Conservation (phyloP, 2,797 vertebrate species). For the Pelochelys cantorii region DNA sequence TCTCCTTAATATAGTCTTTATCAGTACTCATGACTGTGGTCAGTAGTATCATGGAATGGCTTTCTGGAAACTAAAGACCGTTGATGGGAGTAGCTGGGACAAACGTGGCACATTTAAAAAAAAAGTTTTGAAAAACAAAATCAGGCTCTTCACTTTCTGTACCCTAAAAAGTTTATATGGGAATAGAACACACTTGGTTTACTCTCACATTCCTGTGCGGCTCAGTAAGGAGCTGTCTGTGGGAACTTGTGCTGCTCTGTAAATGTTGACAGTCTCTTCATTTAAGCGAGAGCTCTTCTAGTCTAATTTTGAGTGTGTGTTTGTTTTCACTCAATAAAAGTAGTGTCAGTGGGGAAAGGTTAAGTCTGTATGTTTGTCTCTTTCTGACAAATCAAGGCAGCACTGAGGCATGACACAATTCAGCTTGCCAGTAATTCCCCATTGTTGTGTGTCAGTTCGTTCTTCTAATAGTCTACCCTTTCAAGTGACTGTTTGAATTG, state of each 20-base stretch:
- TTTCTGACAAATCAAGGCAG: accelerated
- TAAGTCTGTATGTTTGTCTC: neutral
- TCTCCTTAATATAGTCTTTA: neutral
- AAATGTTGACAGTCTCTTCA: conserved; percentile 67
- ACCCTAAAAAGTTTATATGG: conserved; percentile 34
- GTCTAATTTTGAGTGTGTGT: conserved; percentile 51
- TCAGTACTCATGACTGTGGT: neutral
- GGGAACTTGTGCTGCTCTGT: conserved; percentile 17
- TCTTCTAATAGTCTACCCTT: neutral
- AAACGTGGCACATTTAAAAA: neutral
- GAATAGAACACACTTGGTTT: conserved; percentile 27
- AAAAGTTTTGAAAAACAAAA: conserved; percentile 5
- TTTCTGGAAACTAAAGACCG: conserved; percentile 23
- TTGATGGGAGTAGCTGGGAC: conserved; percentile 32
- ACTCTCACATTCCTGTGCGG: conserved; percentile 45
- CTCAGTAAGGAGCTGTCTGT: conserved; percentile 11
- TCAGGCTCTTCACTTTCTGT: conserved; percentile 18
- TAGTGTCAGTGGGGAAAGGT: conserved; percentile 36
- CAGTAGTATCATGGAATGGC: neutral
- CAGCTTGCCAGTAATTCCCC: neutral
- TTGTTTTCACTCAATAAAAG: conserved; percentile 40
- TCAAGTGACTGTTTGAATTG: neutral
- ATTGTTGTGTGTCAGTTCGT: neutral
- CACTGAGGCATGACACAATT: neutral
- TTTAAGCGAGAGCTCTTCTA: conserved; percentile 61